Evolutionary conservation across 2,113 vertebrate genomes (phyloP).

Genomic region (Arizona elegans): DNA sequence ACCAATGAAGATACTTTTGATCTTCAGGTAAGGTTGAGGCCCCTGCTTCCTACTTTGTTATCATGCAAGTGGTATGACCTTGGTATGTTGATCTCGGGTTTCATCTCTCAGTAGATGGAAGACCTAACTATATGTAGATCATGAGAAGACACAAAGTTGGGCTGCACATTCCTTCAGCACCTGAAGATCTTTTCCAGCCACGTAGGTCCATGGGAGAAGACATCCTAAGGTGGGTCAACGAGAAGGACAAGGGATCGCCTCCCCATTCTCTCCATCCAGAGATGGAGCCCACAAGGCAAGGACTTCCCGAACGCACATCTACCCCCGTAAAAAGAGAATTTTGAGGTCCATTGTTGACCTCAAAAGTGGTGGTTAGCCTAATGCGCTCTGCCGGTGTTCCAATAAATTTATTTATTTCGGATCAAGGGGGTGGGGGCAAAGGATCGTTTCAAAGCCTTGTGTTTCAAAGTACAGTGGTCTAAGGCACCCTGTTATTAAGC

Average conservation of each 20-base stretch:
- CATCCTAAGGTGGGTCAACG: too few relatives aligned
- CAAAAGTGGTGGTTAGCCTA: background rate
- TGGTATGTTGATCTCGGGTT: background rate
- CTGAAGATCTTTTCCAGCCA: background rate
- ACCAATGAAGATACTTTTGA: background rate
- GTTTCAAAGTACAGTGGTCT: too few relatives aligned
- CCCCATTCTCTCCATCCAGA: too few relatives aligned
- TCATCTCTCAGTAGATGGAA: background rate
- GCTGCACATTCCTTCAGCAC: background rate
- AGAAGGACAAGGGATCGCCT: too few relatives aligned
- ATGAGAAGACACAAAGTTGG: background rate
- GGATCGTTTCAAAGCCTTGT: background rate
- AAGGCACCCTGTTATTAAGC: too few relatives aligned
- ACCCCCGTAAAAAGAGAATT: too few relatives aligned
- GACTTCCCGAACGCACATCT: too few relatives aligned
- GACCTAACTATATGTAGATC: background rate
- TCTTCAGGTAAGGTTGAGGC: too few relatives aligned
- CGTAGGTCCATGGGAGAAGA: background rate
- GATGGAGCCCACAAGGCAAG: too few relatives aligned
- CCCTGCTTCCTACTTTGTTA: too few relatives aligned
- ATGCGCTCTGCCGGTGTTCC: background rate
- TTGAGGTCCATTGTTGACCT: background rate
- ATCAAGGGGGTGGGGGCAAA: rapidly evolving
- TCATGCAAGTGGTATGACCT: background rate
- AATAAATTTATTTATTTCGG: background rate